Evolutionary conservation across 1,140 invertebrate genomes (phyloP), one percentile per base, ranked within the genome.

Genomic region (Homarus americanus): DNA sequence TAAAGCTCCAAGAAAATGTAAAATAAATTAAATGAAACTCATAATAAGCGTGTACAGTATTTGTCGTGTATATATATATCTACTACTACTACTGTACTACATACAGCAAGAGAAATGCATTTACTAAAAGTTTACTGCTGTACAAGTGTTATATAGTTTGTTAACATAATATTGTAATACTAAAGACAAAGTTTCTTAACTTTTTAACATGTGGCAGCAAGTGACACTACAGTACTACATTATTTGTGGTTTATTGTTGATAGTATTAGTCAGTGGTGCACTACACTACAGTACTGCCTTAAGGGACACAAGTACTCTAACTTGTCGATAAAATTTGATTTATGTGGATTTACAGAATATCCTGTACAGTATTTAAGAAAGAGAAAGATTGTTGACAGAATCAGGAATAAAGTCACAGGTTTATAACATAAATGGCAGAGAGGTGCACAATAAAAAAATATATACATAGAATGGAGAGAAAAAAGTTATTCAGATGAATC

Each of bases 21-120:
- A 69, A 69, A 24, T 4, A 69, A 69, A 69, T 32, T 69, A 24
- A 69, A 1, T 24, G 44, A 49, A 63, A 63, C 58, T 63, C n/a
- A n/a, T n/a, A 69, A 69, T 69, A 69, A 69, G 63, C 63, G n/a
- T 69, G 5, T 69, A 9, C n/a, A n/a, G n/a, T n/a, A n/a, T n/a
- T n/a, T n/a, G n/a, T 63, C 24, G 5, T 69, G 63, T 69, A 69
- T 32, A 32, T 69, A 49, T 49, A n/a, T 15, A 69, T 69, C n/a
- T 69, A 32, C 63, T 69, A 69, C 53, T 58, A 9, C 53, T 58
- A 58, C 53, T 20, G 0, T 58, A 9, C 53, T 58, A 58, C 53
- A 1, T 0, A 24, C 63, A 69, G 12, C 5, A 5, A 49, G 44
- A 32, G 32, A 32, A 69, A 34, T 32, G 24, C 63, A 69, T 69